Evolutionary conservation across 2,113 vertebrate species (phyloP).

Genomic region (Sigmodon hispidus): DNA sequence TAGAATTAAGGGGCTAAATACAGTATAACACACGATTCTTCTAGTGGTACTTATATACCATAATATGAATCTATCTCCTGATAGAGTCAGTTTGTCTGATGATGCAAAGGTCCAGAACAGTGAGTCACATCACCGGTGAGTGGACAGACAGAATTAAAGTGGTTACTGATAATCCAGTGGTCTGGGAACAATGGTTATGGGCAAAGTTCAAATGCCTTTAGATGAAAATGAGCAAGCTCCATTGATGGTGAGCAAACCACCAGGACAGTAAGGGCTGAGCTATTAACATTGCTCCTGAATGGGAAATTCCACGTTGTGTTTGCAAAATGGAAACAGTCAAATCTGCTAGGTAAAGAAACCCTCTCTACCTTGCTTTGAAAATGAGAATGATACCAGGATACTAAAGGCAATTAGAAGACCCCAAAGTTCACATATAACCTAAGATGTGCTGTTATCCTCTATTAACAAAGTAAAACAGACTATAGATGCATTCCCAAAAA

Average conservation of each 20-base stretch:
- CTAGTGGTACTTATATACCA: not conserved
- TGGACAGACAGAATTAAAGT: not conserved
- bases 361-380: not conserved
- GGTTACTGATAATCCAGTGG: not conserved
- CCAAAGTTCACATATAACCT: slow-evolving; percentile 4
- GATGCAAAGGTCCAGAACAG: slow-evolving; percentile 23
- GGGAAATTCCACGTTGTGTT: not conserved
- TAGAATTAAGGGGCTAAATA: slow-evolving; percentile 53
- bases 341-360: slow-evolving; percentile 11
- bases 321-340: not conserved
- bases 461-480: slow-evolving; percentile 30
- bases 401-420: slow-evolving; percentile 19
- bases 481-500: slow-evolving; percentile 53
- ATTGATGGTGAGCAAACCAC: not conserved
- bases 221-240: not conserved
- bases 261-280: not conserved
- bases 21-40: slow-evolving; percentile 14
- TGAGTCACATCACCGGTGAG: not conserved
- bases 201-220: not conserved
- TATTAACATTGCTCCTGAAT: not conserved
- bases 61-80: not conserved
- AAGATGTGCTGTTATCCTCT: slow-evolving; percentile 18
- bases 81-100: not conserved
- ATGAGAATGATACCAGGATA: not conserved
- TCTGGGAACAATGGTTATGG: not conserved